A percentile compares a stretch with the other conserved stretches of the same genome.
Evolutionary conservation across 2,888 invertebrate genomes (phyloP).

Genomic region (Dusona sp.): DNA sequence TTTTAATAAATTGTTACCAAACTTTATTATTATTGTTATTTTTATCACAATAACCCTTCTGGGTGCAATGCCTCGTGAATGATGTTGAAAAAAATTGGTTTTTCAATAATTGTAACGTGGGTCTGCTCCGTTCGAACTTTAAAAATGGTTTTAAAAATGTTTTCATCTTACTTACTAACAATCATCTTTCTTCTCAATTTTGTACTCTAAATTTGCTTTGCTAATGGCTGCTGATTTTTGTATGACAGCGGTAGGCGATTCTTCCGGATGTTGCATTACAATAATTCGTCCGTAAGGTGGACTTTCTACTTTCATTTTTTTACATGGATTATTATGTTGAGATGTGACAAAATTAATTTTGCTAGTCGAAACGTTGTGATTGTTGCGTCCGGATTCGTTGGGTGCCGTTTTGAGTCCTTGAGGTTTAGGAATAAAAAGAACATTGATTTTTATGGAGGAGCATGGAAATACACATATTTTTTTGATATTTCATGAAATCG

Average conservation of each 20-base stretch:
- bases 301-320: conserved; percentile 72
- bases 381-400: conserved; percentile 4
- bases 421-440: conserved; percentile 19
- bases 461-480: background rate
- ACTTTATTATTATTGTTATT: background rate
- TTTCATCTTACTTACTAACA: conserved; percentile 65
- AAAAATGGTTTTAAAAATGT: background rate
- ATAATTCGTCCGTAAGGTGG: conserved; percentile 79
- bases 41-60: background rate
- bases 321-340: conserved; percentile 61
- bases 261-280: conserved; percentile 78
- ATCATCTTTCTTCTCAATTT: conserved; percentile 71
- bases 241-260: conserved; percentile 77
- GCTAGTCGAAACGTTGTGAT: conserved; percentile 28
- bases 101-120: background rate
- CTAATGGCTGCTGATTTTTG: conserved; percentile 75
- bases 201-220: conserved; percentile 77
- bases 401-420: conserved; percentile 62
- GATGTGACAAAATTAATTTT: conserved; percentile 58
- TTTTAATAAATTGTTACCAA: background rate
- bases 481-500: background rate
- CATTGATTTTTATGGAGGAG: background rate
- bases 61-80: background rate
- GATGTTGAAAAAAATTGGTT: background rate
- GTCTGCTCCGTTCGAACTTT: background rate